Evolutionary conservation across 2,888 invertebrate species (phyloP).

Genomic region (Pristionchus exspectatus): DNA sequence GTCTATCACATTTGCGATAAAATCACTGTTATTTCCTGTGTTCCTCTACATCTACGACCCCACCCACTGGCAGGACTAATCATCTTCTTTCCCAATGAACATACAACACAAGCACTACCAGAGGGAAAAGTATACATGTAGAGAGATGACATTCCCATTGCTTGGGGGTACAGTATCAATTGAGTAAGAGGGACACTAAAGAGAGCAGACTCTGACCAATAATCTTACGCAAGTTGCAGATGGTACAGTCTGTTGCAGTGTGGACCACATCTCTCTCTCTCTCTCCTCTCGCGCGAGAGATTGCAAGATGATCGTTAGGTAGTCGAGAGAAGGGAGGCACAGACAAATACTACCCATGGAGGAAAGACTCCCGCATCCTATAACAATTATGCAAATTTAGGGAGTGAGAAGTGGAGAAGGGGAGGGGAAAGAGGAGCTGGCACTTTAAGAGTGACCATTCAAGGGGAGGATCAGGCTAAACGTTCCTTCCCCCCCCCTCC

Average conservation of each 20-base stretch:
- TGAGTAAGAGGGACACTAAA: not conserved
- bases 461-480: slow-evolving; percentile 21
- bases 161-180: not conserved
- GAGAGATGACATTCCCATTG: not conserved
- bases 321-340: slow-evolving; percentile 9
- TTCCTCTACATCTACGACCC: not conserved
- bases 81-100: not conserved
- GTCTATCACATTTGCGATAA: not conserved
- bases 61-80: not conserved
- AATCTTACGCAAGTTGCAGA: not conserved
- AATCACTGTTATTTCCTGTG: not conserved
- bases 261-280: not conserved
- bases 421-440: not conserved
- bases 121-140: not conserved
- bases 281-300: not conserved
- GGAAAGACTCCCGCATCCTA: slow-evolving; percentile 22
- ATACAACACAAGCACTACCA: not conserved
- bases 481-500: not conserved
- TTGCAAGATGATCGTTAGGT: slow-evolving; percentile 36
- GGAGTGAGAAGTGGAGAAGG: slow-evolving; percentile 32
- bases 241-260: not conserved
- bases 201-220: not conserved
- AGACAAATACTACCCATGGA: slow-evolving; percentile 45
- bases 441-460: slow-evolving; percentile 22
- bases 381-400: slow-evolving; percentile 52